phyloP scores from a whole-genome alignment of 2,797 vertebrate species.

The Furcifer pardalis region DNA sequence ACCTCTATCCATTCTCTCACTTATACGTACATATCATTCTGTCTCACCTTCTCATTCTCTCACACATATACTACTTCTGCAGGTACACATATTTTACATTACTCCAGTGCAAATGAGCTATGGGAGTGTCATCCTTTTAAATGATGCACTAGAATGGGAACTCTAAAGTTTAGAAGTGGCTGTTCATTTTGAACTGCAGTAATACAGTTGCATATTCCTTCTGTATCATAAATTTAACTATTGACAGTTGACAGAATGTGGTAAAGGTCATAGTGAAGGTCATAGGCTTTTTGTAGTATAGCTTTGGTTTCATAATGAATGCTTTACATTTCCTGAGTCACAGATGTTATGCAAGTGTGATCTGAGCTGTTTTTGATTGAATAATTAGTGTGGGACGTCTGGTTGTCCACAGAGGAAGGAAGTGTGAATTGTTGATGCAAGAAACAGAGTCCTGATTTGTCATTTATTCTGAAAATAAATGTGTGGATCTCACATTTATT shows the following conservation, averaged over 20 bases:
- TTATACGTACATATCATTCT: too few relatives aligned
- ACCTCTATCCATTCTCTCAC: too few relatives aligned
- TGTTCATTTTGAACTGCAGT: not conserved
- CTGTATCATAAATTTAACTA: not conserved
- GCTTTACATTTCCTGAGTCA: conserved; percentile 41
- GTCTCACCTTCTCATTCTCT: too few relatives aligned
- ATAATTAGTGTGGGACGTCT: conserved; percentile 34
- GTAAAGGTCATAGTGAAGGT: conserved; percentile 1
- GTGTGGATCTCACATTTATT: conserved; percentile 34
- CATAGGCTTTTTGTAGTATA: not conserved
- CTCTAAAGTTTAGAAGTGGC: not conserved
- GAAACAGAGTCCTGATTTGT: not conserved
- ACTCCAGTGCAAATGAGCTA: too few relatives aligned
- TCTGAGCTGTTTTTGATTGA: not conserved
- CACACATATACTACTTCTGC: too few relatives aligned
- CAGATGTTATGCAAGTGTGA: conserved; percentile 34
- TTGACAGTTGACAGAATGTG: conserved; percentile 20
- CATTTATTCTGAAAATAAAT: conserved; percentile 31
- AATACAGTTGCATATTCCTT: not conserved
- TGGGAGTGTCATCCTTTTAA: too few relatives aligned
- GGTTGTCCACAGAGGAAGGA: conserved; percentile 37
- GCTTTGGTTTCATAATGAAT: conserved; percentile 39
- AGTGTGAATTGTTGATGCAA: conserved; percentile 28
- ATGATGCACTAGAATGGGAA: too few relatives aligned
- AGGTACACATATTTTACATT: too few relatives aligned